phyloP scores from a whole-genome alignment of 2,888 invertebrate genomes.

The Theretra japonica region DNA sequence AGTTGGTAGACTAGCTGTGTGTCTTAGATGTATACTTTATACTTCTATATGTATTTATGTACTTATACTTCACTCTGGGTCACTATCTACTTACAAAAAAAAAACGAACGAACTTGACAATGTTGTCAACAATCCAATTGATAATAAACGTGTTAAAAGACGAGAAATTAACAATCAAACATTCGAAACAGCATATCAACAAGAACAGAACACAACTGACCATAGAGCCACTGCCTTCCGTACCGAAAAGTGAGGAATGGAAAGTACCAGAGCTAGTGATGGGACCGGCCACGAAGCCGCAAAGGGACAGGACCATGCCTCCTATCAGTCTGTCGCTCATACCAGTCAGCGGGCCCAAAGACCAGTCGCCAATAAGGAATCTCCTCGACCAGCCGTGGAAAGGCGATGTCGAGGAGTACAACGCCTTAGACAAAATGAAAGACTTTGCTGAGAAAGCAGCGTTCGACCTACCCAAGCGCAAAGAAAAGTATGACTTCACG shows the following conservation, averaged over 20 bases:
- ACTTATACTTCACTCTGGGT: slow-evolving; percentile 53
- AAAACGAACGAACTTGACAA: slow-evolving; percentile 62
- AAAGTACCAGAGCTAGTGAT: slow-evolving; percentile 72
- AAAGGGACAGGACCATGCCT: slow-evolving; percentile 74
- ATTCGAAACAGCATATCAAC: slow-evolving; percentile 82
- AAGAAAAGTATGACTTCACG: slow-evolving; percentile 53
- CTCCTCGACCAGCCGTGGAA: slow-evolving; percentile 69
- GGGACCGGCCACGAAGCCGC: slow-evolving; percentile 64
- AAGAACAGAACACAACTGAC: slow-evolving; percentile 79
- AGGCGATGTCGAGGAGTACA: slow-evolving; percentile 73
- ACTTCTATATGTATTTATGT: slow-evolving; percentile 56
- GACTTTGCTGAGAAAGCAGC: slow-evolving; percentile 81
- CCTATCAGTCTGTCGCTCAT: slow-evolving; percentile 79
- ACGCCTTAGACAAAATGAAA: slow-evolving; percentile 81
- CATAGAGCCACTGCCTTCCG: slow-evolving; percentile 73
- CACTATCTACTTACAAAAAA: slow-evolving; percentile 41
- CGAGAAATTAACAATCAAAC: slow-evolving; percentile 54
- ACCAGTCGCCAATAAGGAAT: slow-evolving; percentile 69
- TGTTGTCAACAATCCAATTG: slow-evolving; percentile 83
- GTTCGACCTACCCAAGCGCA: slow-evolving; percentile 74
- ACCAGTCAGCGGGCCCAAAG: slow-evolving; percentile 73
- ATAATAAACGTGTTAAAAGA: slow-evolving; percentile 70
- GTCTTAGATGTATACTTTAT: slow-evolving; percentile 61
- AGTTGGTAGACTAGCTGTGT: slow-evolving; percentile 74
- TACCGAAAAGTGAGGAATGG: slow-evolving; percentile 67